Conservation (phyloP, 2,113 vertebrate species). For the Regulus satrapa region DNA sequence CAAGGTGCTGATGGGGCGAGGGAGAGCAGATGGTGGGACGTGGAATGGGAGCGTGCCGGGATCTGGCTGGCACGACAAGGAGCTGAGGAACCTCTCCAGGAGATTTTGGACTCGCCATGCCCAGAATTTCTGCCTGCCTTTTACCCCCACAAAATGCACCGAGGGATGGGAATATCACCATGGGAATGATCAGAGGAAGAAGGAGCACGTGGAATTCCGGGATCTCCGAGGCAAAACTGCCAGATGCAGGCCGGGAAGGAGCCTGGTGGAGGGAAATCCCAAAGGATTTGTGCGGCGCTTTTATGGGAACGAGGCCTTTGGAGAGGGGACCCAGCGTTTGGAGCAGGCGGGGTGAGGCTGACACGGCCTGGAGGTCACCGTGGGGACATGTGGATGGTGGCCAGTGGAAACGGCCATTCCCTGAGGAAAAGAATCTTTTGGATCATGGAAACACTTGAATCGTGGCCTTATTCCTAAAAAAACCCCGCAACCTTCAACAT, state of each 20-base stretch:
- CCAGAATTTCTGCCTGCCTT: neutral
- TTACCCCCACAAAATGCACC: neutral
- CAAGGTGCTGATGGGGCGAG: neutral
- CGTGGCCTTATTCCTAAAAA: neutral
- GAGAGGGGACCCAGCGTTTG: neutral
- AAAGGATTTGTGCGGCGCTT: neutral
- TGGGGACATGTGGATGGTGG: neutral
- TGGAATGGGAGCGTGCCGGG: neutral
- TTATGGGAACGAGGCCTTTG: neutral
- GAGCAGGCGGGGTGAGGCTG: neutral
- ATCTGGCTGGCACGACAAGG: neutral
- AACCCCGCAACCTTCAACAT: neutral
- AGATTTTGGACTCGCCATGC: no score
- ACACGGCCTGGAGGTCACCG: neutral
- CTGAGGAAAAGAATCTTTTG: neutral
- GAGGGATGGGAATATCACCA: fast-evolving
- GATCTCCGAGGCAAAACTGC: neutral
- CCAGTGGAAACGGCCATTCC: neutral
- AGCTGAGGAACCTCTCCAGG: neutral
- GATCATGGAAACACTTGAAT: neutral
- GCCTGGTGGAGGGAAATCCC: neutral
- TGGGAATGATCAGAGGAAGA: neutral
- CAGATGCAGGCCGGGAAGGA: neutral
- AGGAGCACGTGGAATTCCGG: fast-evolving
- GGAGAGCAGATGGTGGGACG: fast-evolving